Evolutionary conservation across 2,888 invertebrate species (phyloP), one percentile per base, ranked within the genome.

Genomic region (Dicranocentrus wangi): DNA sequence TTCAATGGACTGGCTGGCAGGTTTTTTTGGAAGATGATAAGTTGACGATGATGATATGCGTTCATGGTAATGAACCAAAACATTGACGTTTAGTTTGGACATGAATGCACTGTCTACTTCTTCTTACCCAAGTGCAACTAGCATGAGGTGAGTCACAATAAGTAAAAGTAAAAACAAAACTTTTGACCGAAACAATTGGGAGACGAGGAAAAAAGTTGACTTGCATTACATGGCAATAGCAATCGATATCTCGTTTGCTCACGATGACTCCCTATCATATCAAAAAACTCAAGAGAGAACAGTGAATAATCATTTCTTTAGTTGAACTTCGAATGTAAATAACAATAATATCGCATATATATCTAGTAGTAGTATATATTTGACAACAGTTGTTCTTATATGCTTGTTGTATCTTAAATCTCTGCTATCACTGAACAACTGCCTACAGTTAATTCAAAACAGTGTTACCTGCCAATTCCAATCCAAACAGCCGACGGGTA

Each of bases 31-130:
- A 58, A n/a, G n/a, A 65, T 75, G 55, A 58, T 58, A 73, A 73
- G 63, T 73, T 73, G 66, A 66, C 28, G 65, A 75, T 55, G 75
- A 72, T 72, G 72, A 72, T 72, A 72, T 63, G 72, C 58, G 66
- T 75, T 75, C 66, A 58, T 75, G 58, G 66, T 69, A 77, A 77
- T 77, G 76, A 60, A 77, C 76, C 69, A 77, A 69, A 77, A 77
- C 60, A 77, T 61, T 77, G 69, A 77, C 43, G 76, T 39, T 47
- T 47, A 47, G 47, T 47, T 61, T 28, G 58, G 43, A 58, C 55
- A 65, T 75, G 25, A 65, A 75, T 72, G 27, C 28, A 60, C 23
- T 55, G 13, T 53, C 53, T 21, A 21, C 53, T 15, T 53, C 21
- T 15, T 8, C 19, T n/a, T 15, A 7, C 8, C 19, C 21, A 25